Conservation (phyloP, 1,140 invertebrate genomes). For the Drosophila orena region DNA sequence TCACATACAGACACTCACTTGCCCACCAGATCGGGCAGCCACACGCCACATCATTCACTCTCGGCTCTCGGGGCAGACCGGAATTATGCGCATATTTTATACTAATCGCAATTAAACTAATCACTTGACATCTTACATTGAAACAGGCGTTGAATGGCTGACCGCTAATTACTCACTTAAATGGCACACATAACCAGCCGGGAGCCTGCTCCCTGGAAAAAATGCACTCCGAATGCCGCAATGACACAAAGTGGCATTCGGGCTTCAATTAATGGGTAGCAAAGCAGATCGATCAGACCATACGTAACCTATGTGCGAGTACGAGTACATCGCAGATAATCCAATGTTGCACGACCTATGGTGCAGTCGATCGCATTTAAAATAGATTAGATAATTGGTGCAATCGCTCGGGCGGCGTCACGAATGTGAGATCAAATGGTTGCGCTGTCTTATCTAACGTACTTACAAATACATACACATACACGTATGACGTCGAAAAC, state of each 20-base stretch:
- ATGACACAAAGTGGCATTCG: conserved; percentile 35
- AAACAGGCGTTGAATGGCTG: conserved; percentile 42
- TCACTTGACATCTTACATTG: conserved; percentile 56
- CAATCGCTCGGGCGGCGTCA: neutral
- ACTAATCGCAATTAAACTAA: conserved; percentile 51
- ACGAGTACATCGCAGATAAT: neutral
- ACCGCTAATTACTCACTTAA: conserved; percentile 52
- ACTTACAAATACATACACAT: too few relatives aligned
- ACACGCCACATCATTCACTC: conserved; percentile 42
- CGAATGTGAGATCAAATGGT: conserved; percentile 25
- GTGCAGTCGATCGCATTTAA: conserved; percentile 21
- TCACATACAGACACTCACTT: conserved; percentile 38
- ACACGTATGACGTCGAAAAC: conserved; percentile 11
- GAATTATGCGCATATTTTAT: conserved; percentile 55
- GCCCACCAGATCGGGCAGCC: conserved; percentile 9
- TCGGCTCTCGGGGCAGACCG: neutral
- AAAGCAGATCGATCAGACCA: conserved; percentile 2
- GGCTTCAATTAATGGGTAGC: conserved; percentile 13
- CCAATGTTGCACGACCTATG: conserved; percentile 12
- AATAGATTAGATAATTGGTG: conserved; percentile 33
- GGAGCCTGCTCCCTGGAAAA: conserved; percentile 31
- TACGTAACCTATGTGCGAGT: neutral
- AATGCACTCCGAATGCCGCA: conserved; percentile 34
- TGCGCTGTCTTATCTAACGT: conserved; percentile 23
- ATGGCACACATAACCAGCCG: conserved; percentile 20